A percentile compares a stretch with the other conserved stretches of the same genome.
phyloP scores from a whole-genome alignment of 2,888 invertebrate genomes.

The Xylophagus ater region DNA sequence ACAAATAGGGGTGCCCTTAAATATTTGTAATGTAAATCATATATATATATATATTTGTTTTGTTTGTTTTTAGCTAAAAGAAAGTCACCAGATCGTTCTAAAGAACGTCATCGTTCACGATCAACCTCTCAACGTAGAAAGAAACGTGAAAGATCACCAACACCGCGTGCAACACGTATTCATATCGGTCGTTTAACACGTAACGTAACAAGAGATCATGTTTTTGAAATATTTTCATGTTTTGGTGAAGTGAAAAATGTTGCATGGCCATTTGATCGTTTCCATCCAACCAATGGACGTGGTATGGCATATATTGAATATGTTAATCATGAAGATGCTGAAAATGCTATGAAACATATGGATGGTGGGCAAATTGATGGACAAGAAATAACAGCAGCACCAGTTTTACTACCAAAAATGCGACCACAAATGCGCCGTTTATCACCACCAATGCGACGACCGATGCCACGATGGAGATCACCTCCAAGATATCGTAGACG shows the following conservation, averaged over 20 bases:
- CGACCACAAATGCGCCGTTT: constrained; percentile 32
- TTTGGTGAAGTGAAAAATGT: constrained; percentile 79
- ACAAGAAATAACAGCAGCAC: constrained; percentile 88
- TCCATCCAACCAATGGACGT: constrained; percentile 78
- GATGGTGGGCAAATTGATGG: constrained; percentile 97
- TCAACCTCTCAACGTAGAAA: constrained; percentile 51
- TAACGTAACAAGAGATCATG: constrained; percentile 85
- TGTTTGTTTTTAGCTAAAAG: constrained; percentile 11
- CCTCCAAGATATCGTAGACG: constrained; percentile 32
- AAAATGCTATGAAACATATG: constrained; percentile 99
- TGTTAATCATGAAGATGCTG: constrained; percentile 86
- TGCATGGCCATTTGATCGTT: constrained; percentile 80
- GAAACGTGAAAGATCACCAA: constrained; percentile 73
- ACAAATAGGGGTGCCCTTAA: neutral
- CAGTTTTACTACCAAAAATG: constrained; percentile 68
- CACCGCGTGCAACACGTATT: constrained; percentile 84
- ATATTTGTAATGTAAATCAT: neutral
- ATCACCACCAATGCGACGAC: constrained; percentile 34
- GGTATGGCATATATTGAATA: constrained; percentile 96
- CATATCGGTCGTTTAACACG: constrained; percentile 87
- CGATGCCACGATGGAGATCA: constrained; percentile 36
- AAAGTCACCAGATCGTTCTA: constrained; percentile 24
- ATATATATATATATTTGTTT: neutral
- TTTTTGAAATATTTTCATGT: constrained; percentile 82
- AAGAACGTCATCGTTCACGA: constrained; percentile 33